A percentile compares a stretch with the other conserved stretches of the same genome.
phyloP scores from a whole-genome alignment of 92 coral and sea anemone species.

The Pocillopora meandrina region DNA sequence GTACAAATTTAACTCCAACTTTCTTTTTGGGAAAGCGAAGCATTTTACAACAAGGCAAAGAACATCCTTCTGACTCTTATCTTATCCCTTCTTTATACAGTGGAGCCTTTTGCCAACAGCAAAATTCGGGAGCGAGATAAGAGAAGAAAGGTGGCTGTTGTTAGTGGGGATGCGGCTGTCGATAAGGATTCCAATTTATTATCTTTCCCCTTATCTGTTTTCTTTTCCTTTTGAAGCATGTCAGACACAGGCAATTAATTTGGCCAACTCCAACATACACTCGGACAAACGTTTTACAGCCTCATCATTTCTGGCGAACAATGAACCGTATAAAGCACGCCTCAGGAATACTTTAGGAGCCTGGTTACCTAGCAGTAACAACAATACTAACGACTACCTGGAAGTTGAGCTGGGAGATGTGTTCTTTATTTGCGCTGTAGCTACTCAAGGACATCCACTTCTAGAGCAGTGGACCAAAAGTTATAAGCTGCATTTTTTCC shows the following conservation, averaged over 20 bases:
- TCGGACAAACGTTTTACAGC: background rate
- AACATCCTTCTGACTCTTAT: no score
- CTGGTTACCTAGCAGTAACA: conserved; percentile 1
- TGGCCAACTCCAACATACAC: background rate
- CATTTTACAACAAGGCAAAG: no score
- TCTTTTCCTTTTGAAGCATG: background rate
- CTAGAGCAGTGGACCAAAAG: conserved; percentile 25
- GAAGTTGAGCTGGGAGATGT: conserved; percentile 47
- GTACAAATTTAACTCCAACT: background rate
- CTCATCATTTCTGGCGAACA: background rate
- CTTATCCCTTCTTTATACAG: no score
- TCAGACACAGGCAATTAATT: background rate
- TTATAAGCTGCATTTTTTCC: background rate
- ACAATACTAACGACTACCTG: conserved; percentile 2
- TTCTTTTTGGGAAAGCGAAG: no score
- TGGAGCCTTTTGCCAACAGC: no score
- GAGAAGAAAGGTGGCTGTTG: background rate
- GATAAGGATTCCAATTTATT: no score
- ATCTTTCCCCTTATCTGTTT: no score
- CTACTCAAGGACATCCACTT: conserved; percentile 38
- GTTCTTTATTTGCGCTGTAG: conserved; percentile 37
- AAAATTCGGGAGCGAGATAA: no score
- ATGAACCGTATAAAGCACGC: conserved; percentile 15
- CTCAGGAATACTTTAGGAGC: background rate
- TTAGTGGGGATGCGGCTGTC: no score